Base-by-base conservation (phyloP, 2,888 invertebrate species). In the Plebejus argus region DNA sequence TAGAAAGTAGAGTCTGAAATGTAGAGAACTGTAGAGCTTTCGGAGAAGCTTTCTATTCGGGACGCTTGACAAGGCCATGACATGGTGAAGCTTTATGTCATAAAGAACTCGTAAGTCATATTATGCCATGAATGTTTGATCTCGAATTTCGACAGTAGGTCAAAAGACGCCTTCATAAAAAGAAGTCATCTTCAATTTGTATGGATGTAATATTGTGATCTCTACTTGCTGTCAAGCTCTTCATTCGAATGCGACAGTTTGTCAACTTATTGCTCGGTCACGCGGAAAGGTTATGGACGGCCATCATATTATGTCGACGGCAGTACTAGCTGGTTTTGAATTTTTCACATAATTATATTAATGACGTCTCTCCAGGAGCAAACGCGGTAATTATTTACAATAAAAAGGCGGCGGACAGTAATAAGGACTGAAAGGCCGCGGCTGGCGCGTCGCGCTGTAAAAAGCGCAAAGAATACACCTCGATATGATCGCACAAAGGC, bases 401-500 rank as follows among this genome's bases (percentile, higher is more conserved):
- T 88, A 92, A 92, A 90, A 92, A 91, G 89, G 89, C 90, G 91
- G 90, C 90, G 89, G 86, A 85, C 87, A 88, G 91, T 91, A 91
- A 92, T 92, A 88, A 88, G 91, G 89, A 83, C 89, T 88, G 91
- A 89, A 89, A 88, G 86, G 89, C 84, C 86, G 86, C 87, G 88
- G 86, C 87, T 84, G 85, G 85, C 87, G 86, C 88, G 88, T 86
- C 87, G 88, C 88, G 87, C 90, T 89, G 92, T 92, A 93, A 93
- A 93, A 93, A 93, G 93, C 92, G 91, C 93, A 93, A 93, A 94
- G 93, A 93, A 94, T 93, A 94, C 93, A 92, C 91, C 91, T 92
- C 91, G 94, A 94, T 94, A 93, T 93, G 93, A 94, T 94, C 94
- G 91, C 93, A 94, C 94, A 94, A 94, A 94, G 91, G 90, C 91